phyloP scores from a whole-genome alignment of 2,888 invertebrate genomes.

The Ornithoptera priamus region DNA sequence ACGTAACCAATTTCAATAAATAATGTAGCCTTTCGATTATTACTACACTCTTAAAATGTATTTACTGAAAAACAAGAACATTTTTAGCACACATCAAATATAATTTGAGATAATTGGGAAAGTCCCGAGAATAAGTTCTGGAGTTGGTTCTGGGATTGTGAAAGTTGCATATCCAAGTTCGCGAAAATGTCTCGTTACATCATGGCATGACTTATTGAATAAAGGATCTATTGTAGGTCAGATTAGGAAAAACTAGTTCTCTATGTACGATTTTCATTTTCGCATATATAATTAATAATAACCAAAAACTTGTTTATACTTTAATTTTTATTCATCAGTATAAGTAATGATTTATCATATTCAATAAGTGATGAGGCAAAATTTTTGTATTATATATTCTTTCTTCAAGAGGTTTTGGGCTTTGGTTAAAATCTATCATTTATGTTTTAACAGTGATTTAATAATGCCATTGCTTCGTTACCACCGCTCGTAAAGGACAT shows the following conservation, averaged over 20 bases:
- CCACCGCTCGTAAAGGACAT: too few relatives aligned
- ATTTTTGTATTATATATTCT: too few relatives aligned
- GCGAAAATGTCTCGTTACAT: slow-evolving; percentile 22
- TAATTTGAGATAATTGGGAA: background rate
- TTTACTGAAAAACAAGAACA: background rate
- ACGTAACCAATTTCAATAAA: too few relatives aligned
- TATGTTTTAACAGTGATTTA: too few relatives aligned
- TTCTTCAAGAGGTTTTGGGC: too few relatives aligned
- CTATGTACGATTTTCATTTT: background rate
- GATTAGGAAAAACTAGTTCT: slow-evolving; percentile 15
- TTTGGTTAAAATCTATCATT: too few relatives aligned
- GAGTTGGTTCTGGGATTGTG: slow-evolving; percentile 14
- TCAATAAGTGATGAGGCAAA: too few relatives aligned
- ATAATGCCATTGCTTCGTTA: too few relatives aligned
- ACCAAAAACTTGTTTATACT: too few relatives aligned
- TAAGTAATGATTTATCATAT: too few relatives aligned
- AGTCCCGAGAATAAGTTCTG: background rate
- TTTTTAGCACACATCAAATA: background rate
- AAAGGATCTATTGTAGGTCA: slow-evolving; percentile 23
- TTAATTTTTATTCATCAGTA: too few relatives aligned
- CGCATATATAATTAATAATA: background rate
- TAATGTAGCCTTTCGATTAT: too few relatives aligned
- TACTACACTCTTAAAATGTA: background rate
- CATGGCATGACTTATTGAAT: slow-evolving; percentile 28
- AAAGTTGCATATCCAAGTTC: slow-evolving; percentile 26